Evolutionary conservation across 2,888 invertebrate genomes (phyloP).

Genomic region (Melinopterus prodromus): DNA sequence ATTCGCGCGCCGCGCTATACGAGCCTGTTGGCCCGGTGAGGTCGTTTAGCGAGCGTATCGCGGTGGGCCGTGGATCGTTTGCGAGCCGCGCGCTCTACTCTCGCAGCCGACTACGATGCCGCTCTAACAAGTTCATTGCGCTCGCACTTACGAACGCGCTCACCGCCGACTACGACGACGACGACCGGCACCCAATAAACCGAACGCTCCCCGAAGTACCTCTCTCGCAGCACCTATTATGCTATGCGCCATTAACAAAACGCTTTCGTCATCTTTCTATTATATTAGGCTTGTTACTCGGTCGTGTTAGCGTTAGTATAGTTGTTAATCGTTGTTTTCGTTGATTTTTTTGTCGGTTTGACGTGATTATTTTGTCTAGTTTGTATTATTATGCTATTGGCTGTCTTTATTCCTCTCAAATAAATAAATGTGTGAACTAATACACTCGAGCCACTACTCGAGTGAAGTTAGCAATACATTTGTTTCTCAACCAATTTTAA

Average conservation of each 20-base stretch:
- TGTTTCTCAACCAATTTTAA: too few species aligned
- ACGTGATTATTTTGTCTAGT: not conserved
- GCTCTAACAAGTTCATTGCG: slow-evolving; percentile 24
- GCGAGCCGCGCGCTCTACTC: not conserved
- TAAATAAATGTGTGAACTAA: too few species aligned
- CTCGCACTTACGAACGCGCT: slow-evolving; percentile 4
- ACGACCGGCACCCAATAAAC: not conserved
- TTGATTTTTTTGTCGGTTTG: not conserved
- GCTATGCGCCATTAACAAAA: not conserved
- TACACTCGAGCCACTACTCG: too few species aligned
- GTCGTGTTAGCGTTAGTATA: not conserved
- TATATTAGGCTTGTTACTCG: not conserved
- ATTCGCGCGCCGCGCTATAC: not conserved
- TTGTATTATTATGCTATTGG: too few species aligned
- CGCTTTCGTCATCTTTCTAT: not conserved
- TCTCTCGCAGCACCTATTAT: not conserved
- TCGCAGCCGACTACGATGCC: slow-evolving; percentile 11
- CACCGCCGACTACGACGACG: not conserved
- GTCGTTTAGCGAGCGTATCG: slow-evolving; percentile 19
- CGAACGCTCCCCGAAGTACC: slow-evolving; percentile 4
- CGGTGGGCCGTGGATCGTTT: slow-evolving; percentile 18
- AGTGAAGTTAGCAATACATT: too few species aligned
- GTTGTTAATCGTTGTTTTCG: not conserved
- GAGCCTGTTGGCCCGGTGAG: slow-evolving; percentile 12
- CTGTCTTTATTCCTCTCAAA: too few species aligned